Evolutionary conservation across 37 sponge, comb jelly and placozoan species (phyloP), one percentile per base, ranked within the genome.

Genomic region (Haliclona indistincta): DNA sequence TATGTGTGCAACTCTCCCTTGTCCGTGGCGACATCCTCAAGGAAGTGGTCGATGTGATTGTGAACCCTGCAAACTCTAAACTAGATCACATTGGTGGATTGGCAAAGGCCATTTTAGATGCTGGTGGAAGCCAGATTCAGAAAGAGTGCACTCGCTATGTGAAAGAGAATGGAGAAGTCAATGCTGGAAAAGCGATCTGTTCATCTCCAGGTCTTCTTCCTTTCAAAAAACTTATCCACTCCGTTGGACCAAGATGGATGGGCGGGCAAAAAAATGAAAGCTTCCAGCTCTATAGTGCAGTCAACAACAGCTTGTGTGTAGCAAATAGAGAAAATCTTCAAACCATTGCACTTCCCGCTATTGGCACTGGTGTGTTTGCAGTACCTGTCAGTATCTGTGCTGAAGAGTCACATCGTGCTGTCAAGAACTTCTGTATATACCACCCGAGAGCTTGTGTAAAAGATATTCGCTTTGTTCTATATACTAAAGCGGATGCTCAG

Each of bases 41-140:
- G 63, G 71, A 81, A 20, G 0, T 5, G 4, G 44, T 47, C 0
- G 73, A 81, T 61, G 72, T 73, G 15, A 61, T 85, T 19, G 79
- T 85, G 29, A 85, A 85, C 70, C 65, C 63, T 40, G 86, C 86
- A 4, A 85, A 79, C 70, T 79, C 79, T 51, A 3, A 77, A 20
- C 54, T 85, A 32, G 37, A 79, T 19, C 80, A 78, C 43, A 36
- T 0, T 0, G 56, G 64, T 37, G 86, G 86, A 19, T 2, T 85
- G 22, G 79, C 86, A 26, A 51, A 45, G 33, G 66, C 73, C 66
- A 76, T 85, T 33, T 38, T 56, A 32, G 30, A 85, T 30, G 76
- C 74, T 43, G 86, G 78, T 43, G 86, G 86, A n/a, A 44, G 54
- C 28, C 20, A 35, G 6, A 78, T 85, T 34, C 86, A 85, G 39